phyloP scores from a whole-genome alignment of 2,888 invertebrate genomes.

The Thysanoteuthis rhombus region DNA sequence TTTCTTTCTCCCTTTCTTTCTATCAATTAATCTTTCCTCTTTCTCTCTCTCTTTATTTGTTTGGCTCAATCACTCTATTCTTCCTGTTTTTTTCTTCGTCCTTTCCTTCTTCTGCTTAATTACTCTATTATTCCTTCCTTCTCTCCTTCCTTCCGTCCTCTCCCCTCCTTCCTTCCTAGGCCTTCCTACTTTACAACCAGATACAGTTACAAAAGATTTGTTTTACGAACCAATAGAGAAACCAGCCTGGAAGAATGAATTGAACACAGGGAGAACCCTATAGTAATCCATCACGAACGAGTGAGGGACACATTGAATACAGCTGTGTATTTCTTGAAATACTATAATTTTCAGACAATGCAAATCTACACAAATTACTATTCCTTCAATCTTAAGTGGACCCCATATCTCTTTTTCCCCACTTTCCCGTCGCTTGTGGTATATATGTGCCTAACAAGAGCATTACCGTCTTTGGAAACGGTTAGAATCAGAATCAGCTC shows the following conservation, averaged over 20 bases:
- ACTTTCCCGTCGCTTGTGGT: neutral
- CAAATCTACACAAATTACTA: conserved; percentile 12
- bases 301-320: neutral
- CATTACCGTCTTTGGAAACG: neutral
- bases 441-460: neutral
- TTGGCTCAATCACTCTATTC: too few species aligned
- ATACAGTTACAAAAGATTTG: too few species aligned
- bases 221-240: neutral
- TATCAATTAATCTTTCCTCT: too few species aligned
- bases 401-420: neutral
- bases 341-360: neutral
- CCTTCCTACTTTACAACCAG: too few species aligned
- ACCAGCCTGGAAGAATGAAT: neutral
- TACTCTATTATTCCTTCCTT: too few species aligned
- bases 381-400: neutral
- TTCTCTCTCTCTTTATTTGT: too few species aligned
- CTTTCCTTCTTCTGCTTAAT: too few species aligned
- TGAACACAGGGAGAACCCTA: neutral
- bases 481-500: neutral
- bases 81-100: too few species aligned
- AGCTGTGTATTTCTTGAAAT: neutral
- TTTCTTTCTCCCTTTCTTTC: too few species aligned
- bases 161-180: too few species aligned
- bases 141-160: too few species aligned
- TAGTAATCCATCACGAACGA: neutral